A percentile compares a stretch with the other conserved stretches of the same genome.
Conservation (phyloP, 2,113 vertebrate species). For the Megaceryle torquata region DNA sequence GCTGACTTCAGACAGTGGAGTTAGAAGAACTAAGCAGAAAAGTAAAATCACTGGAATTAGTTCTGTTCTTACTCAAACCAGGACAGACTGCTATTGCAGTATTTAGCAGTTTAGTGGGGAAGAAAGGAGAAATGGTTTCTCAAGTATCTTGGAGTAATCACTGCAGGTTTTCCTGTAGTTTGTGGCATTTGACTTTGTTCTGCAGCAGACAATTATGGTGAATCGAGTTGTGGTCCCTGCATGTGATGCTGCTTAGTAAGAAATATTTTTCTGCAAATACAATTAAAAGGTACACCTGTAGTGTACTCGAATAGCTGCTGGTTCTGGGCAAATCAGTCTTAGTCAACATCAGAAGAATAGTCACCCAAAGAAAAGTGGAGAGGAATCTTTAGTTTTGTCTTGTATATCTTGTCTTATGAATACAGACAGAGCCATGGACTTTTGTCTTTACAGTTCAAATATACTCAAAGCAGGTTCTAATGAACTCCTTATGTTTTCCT, state of each 20-base stretch:
- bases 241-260: not conserved
- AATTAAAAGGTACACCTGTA: not conserved
- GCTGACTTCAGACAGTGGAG: no score
- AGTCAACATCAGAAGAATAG: not conserved
- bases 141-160: not conserved
- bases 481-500: rapidly evolving
- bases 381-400: not conserved
- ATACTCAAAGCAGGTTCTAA: not conserved
- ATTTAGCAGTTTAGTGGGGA: not conserved
- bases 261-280: not conserved
- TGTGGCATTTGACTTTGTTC: not conserved
- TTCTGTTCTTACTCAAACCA: no score
- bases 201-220: not conserved
- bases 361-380: not conserved
- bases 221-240: not conserved
- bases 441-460: not conserved
- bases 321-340: not conserved
- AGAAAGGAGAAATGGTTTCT: not conserved
- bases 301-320: not conserved
- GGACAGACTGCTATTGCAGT: not conserved
- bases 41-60: no score
- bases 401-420: not conserved
- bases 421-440: not conserved
- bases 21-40: no score
- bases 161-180: not conserved